Evolutionary conservation across 2,888 invertebrate genomes (phyloP), one percentile per base, ranked within the genome.

Genomic region (Galeruca laticollis): DNA sequence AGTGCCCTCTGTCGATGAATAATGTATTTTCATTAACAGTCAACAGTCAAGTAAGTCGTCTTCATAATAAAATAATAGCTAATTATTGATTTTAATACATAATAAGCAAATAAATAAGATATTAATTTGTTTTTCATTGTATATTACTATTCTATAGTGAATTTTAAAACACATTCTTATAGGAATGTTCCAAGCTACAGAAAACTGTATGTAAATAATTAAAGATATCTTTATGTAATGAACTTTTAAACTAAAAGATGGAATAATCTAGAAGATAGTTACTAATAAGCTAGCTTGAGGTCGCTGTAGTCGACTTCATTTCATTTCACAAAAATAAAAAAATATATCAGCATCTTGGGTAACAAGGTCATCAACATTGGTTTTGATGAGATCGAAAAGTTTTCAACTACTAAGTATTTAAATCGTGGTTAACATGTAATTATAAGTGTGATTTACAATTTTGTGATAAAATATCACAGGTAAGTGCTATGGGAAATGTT

Each of bases 301-400:
- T 77, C 75, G 78, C 77, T 73, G 73, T 74, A 70, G 57, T 70
- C 70, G 63, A 68, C 69, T 75, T 77, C 72, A 74, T 74, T 73
- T 76, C 73, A 78, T 74, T 73, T 76, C 73, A 78, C 74, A 80
- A 81, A 80, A 81, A 79, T 78, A 78, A 83, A 82, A 82, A 82
- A 26, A 26, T 26, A 80, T 77, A 80, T 77, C 81, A 82, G 83
- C 83, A 83, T 83, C 82, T 84, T 84, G 83, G 77, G 82, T 83
- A 84, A 84, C 84, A 85, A 85, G 85, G 85, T 85, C 85, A 85
- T 81, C 82, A 82, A 82, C 82, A 81, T 80, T 79, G 78, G 79
- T 78, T 78, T 76, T 73, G 73, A 76, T 65, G 77, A 73, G 75
- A 75, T 78, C 75, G 74, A 76, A 66, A 66, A 75, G 73, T 73